Conservation (phyloP, 2,797 vertebrate species). For the Ptychadena robeensis region DNA sequence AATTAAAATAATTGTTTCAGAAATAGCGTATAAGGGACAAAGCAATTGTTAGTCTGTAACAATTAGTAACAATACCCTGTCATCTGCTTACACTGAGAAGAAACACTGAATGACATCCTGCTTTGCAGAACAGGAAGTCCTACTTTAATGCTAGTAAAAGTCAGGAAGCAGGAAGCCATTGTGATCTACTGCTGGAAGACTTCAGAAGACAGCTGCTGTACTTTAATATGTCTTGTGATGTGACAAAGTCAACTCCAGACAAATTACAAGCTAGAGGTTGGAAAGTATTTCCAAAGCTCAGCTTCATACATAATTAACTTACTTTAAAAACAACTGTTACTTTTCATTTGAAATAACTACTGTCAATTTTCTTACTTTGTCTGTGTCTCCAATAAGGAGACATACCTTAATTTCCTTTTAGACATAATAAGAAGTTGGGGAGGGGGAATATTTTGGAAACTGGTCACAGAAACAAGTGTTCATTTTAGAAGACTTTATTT, state of each 20-base stretch:
- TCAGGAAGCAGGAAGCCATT: constrained; percentile 20
- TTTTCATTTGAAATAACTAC: too few relatives aligned
- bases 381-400: too few relatives aligned
- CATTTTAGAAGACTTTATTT: too few relatives aligned
- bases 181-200: background rate
- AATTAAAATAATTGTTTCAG: background rate
- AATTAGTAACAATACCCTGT: constrained; percentile 7
- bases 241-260: background rate
- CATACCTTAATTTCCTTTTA: too few relatives aligned
- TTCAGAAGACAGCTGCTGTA: background rate
- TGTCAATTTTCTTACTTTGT: too few relatives aligned
- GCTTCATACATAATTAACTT: too few relatives aligned
- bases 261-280: background rate
- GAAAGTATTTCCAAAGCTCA: too few relatives aligned
- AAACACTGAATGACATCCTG: constrained; percentile 30
- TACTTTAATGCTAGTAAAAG: constrained; percentile 21
- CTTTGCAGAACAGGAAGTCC: constrained; percentile 27
- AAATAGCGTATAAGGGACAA: background rate
- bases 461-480: too few relatives aligned
- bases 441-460: too few relatives aligned
- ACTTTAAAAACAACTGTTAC: too few relatives aligned
- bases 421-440: too few relatives aligned
- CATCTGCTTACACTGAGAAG: constrained; percentile 1
- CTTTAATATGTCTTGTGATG: too few relatives aligned
- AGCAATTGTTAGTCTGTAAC: background rate